A percentile compares a stretch with the other conserved stretches of the same genome.
Evolutionary conservation across 2,797 vertebrate genomes (phyloP).

Genomic region (Potorous gilbertii): DNA sequence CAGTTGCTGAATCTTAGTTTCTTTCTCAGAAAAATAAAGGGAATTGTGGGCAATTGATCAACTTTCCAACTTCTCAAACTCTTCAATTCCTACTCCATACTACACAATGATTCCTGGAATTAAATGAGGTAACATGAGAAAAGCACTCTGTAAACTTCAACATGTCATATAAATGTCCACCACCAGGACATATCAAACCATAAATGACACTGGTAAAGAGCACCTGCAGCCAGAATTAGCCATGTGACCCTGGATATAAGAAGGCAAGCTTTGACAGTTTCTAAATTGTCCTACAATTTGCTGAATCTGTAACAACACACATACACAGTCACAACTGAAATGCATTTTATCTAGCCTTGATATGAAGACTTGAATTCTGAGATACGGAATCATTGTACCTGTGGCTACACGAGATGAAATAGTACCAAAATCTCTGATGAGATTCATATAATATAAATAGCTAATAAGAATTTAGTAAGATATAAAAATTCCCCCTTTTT

Average conservation of each 20-base stretch:
- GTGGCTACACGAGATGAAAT: neutral
- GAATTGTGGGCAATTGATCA: neutral
- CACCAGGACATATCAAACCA: neutral
- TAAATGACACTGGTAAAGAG: neutral
- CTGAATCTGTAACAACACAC: neutral
- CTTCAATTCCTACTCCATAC: neutral
- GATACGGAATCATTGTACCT: neutral
- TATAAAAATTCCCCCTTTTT: neutral
- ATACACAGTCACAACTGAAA: neutral
- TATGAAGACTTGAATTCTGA: neutral
- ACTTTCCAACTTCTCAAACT: neutral
- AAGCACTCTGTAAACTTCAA: neutral
- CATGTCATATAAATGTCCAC: neutral
- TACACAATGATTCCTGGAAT: neutral
- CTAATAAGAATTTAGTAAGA: neutral
- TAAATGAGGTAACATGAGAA: neutral
- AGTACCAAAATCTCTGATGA: neutral
- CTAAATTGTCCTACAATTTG: neutral
- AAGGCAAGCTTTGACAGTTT: neutral
- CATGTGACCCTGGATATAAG: neutral
- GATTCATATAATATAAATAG: neutral
- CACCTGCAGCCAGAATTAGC: neutral
- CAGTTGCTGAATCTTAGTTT: neutral
- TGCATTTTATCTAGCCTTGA: neutral
- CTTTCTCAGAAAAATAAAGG: neutral